Conservation (phyloP, 2,797 vertebrate genomes). For the Geotrypetes seraphini region DNA sequence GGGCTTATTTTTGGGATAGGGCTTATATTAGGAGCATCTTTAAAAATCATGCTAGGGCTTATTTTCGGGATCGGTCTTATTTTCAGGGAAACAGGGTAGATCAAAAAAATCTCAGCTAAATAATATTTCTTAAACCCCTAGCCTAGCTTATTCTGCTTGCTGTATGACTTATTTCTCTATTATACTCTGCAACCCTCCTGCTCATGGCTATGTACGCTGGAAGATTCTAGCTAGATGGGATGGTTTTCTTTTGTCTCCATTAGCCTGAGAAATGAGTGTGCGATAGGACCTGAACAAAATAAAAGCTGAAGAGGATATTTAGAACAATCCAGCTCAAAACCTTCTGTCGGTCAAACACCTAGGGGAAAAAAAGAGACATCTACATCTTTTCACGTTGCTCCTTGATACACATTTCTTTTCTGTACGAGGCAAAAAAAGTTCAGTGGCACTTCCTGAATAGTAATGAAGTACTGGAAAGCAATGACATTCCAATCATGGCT, state of each 20-base stretch:
- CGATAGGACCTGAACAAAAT: slow-evolving; percentile 23
- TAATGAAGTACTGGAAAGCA: slow-evolving; percentile 53
- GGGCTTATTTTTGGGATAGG: no score
- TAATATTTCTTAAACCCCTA: no score
- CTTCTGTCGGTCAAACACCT: slow-evolving; percentile 9
- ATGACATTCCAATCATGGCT: slow-evolving; percentile 57
- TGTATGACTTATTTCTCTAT: no score
- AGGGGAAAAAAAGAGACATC: slow-evolving; percentile 17
- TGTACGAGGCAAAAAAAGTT: slow-evolving; percentile 29
- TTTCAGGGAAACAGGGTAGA: no score
- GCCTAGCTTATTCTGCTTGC: no score
- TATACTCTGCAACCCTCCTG: slow-evolving; percentile 36
- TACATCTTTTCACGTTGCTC: not conserved
- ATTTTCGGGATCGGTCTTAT: no score
- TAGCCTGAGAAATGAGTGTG: slow-evolving; percentile 34
- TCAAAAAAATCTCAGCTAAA: no score
- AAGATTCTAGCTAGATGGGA: slow-evolving; percentile 32
- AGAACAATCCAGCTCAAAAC: slow-evolving; percentile 40
- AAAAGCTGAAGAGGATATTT: slow-evolving; percentile 20
- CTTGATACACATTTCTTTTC: slow-evolving; percentile 26
- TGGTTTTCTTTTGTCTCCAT: slow-evolving; percentile 37
- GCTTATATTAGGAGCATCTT: no score
- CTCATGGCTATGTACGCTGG: slow-evolving; percentile 31
- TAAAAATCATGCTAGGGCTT: no score
- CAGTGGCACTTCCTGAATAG: slow-evolving; percentile 38